Evolutionary conservation across 2,113 vertebrate species (phyloP).

Genomic region (Neoarius graeffei): DNA sequence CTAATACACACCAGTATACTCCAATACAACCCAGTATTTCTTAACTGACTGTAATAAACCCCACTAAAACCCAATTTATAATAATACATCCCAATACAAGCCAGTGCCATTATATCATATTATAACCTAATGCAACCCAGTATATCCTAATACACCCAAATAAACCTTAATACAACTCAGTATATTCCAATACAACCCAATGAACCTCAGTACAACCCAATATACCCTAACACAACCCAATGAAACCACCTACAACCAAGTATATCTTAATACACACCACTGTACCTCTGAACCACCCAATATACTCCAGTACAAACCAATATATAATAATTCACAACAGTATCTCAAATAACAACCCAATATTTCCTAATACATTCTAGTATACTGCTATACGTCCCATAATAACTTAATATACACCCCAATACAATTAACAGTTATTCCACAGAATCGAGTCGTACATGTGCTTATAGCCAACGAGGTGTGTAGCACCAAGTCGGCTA

Average conservation of each 20-base stretch:
- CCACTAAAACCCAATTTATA: neutral
- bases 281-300: neutral
- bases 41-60: no score
- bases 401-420: neutral
- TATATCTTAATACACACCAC: neutral
- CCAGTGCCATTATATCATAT: neutral
- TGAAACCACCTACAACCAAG: neutral
- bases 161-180: neutral
- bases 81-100: neutral
- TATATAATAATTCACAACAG: neutral
- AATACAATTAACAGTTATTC: no score
- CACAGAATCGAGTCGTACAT: no score
- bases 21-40: no score
- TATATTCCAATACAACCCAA: neutral
- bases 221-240: neutral
- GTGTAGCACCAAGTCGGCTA: no score
- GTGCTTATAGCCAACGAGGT: no score
- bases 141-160: neutral
- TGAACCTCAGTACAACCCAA: neutral
- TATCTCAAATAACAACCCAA: neutral
- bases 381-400: neutral
- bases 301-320: neutral
- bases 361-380: neutral
- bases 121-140: neutral
- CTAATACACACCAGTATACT: neutral